These are phyloP conservation scores for Spisula subtruncata DNA, from an alignment of 2,888 invertebrate species.

Conservation along the genomic window DNA sequence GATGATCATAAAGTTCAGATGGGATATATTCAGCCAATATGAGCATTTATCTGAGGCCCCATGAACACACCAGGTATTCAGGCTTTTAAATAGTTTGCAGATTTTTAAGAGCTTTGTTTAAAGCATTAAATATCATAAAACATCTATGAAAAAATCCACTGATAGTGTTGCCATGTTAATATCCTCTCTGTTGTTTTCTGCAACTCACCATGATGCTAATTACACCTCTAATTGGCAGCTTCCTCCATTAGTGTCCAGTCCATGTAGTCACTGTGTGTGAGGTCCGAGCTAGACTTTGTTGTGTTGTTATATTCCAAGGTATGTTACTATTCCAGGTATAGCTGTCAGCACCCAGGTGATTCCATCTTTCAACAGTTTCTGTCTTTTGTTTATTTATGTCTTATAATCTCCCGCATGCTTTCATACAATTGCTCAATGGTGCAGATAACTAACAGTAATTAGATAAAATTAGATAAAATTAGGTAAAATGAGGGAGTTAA, in stretches of 20 bases:
- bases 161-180: neutral
- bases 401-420: neutral
- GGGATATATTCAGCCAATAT: too few species aligned
- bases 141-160: neutral
- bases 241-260: conserved; percentile 5
- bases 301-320: neutral
- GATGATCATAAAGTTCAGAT: too few species aligned
- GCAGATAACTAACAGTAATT: conserved; percentile 6
- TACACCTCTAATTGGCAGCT: conserved; percentile 9
- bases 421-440: conserved; percentile 20
- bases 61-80: too few species aligned
- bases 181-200: neutral
- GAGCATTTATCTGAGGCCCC: too few species aligned
- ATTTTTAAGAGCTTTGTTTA: neutral
- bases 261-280: neutral
- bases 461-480: conserved; percentile 33
- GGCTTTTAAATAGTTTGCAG: neutral
- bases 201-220: neutral
- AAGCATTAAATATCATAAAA: neutral
- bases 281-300: neutral
- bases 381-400: conserved; percentile 8
- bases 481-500: conserved; percentile 23
- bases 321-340: neutral
- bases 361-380: neutral
- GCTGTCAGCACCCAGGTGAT: conserved; percentile 10